Evolutionary conservation across 2,113 vertebrate genomes (phyloP).

Genomic region (Scopus umbretta): DNA sequence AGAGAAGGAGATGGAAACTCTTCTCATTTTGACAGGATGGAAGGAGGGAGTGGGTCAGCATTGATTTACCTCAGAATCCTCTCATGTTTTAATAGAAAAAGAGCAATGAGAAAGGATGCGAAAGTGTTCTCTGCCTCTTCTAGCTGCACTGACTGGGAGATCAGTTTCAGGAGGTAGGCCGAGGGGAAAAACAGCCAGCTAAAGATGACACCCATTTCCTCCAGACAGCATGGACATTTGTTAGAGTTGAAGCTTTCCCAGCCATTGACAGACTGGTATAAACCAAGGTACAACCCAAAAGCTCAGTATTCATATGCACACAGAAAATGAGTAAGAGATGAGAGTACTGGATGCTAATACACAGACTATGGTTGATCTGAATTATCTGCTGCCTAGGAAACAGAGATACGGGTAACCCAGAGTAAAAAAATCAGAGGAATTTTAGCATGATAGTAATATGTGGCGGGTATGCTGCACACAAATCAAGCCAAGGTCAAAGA

Average conservation of each 20-base stretch:
- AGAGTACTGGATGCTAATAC: not conserved
- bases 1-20: not conserved
- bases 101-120: not conserved
- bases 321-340: not conserved
- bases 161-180: not conserved
- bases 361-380: not conserved
- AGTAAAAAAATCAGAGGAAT: not conserved
- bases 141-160: not conserved
- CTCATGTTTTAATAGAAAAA: not conserved
- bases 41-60: not conserved
- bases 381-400: not conserved
- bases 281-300: not conserved
- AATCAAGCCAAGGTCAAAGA: not conserved
- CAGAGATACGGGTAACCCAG: not conserved
- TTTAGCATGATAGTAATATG: not conserved
- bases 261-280: not conserved
- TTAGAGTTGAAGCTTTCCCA: not conserved
- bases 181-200: not conserved
- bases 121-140: not conserved
- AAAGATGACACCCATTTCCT: not conserved
- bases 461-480: not conserved
- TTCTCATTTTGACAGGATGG: not conserved
- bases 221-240: not conserved
- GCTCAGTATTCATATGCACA: not conserved
- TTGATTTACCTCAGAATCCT: not conserved